Conservation (phyloP, 2,113 vertebrate genomes). For the Amphiprion percula region DNA sequence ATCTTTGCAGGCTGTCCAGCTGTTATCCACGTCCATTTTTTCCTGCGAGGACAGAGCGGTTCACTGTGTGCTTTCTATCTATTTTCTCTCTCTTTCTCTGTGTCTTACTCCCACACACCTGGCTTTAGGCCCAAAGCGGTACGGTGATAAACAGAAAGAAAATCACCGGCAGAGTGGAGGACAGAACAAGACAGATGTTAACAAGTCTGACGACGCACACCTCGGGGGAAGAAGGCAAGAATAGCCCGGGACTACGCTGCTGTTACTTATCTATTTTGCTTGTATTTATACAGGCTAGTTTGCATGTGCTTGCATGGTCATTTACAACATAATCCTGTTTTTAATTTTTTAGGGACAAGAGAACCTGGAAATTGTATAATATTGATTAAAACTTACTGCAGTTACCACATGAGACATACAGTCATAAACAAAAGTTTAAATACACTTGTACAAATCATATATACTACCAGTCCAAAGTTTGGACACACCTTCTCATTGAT, state of each 20-base stretch:
- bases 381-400: no score
- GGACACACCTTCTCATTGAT: no score
- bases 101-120: neutral
- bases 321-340: no score
- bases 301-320: neutral
- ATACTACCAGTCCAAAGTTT: no score
- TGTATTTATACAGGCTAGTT: neutral
- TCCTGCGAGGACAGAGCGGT: constrained; percentile 6
- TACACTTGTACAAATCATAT: no score
- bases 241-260: neutral
- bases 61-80: neutral
- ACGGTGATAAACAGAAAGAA: no score
- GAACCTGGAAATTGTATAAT: no score
- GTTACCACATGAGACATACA: no score
- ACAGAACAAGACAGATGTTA: constrained; percentile 46
- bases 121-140: neutral
- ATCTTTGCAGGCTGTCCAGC: neutral
- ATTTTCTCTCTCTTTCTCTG: neutral
- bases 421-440: no score
- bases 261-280: constrained; percentile 18
- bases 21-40: constrained; percentile 3
- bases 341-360: no score
- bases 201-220: constrained; percentile 36
- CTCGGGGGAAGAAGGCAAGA: constrained; percentile 18
- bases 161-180: neutral